Percentiles rank a stretch among this genome's conserved stretches.
Conservation (phyloP, 2,797 vertebrate species). For the Betta splendens region DNA sequence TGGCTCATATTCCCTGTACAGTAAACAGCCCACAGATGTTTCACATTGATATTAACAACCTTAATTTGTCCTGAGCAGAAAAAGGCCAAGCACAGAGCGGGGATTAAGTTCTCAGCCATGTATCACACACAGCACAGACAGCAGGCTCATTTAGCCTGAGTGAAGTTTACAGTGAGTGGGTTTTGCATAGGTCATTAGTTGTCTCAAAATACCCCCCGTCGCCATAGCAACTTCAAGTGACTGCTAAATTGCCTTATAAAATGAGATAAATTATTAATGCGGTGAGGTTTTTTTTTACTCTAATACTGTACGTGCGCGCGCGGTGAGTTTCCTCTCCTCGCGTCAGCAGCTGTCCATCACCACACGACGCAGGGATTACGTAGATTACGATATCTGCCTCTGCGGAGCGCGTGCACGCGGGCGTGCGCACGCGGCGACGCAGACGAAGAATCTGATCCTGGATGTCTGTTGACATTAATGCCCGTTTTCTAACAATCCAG, state of each 20-base stretch:
- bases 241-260: constrained; percentile 77
- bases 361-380: constrained; percentile 52
- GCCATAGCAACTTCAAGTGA: constrained; percentile 81
- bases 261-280: constrained; percentile 79
- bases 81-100: constrained; percentile 64
- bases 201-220: constrained; percentile 79
- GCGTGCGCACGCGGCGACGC: constrained; percentile 46
- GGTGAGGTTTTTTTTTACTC: constrained; percentile 44
- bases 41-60: constrained; percentile 79
- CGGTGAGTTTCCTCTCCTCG: constrained; percentile 39
- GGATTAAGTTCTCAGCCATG: constrained; percentile 76
- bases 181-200: constrained; percentile 81
- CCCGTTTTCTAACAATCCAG: constrained; percentile 55
- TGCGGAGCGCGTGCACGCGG: constrained; percentile 40
- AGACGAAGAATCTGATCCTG: constrained; percentile 62
- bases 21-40: constrained; percentile 80
- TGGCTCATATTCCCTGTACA: constrained; percentile 69
- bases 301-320: constrained; percentile 53
- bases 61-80: constrained; percentile 74
- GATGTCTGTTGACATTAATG: constrained; percentile 69
- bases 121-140: constrained; percentile 72
- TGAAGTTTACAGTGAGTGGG: constrained; percentile 80
- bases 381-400: constrained; percentile 44
- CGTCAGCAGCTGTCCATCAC: constrained; percentile 51
- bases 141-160: constrained; percentile 76